These are phyloP conservation scores for Notarius quadriscutis DNA, from an alignment of 2,113 vertebrate species.

Conservation along the genomic window DNA sequence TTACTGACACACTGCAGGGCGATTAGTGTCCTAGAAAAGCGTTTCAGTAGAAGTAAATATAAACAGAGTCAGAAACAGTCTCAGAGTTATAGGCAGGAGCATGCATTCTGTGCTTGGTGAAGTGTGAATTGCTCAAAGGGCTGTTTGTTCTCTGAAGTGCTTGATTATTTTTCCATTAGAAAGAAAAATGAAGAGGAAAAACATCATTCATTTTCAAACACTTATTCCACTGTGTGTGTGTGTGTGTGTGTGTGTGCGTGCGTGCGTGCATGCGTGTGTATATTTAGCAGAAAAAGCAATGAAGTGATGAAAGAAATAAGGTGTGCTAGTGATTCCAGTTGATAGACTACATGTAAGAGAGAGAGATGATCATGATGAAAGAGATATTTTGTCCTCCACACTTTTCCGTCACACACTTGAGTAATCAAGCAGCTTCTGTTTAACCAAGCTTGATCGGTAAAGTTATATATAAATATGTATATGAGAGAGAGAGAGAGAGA, in stretches of 20 bases:
- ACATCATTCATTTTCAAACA: slow-evolving; percentile 1
- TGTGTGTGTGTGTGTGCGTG: not conserved
- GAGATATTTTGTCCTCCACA: not conserved
- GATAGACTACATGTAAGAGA: not conserved
- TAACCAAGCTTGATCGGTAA: not conserved
- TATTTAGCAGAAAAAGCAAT: not conserved
- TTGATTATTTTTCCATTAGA: slow-evolving; percentile 16
- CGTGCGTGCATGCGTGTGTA: not conserved
- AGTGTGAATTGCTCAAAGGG: slow-evolving; percentile 2
- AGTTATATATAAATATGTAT: no score
- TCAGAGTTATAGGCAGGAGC: not conserved
- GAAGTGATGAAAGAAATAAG: not conserved
- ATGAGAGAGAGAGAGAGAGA: no score
- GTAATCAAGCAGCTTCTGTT: slow-evolving; percentile 5
- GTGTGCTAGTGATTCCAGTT: not conserved
- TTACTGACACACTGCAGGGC: not conserved
- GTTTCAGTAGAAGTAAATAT: not conserved
- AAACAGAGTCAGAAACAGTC: not conserved
- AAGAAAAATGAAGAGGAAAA: slow-evolving; percentile 10
- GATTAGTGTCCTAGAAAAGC: not conserved
- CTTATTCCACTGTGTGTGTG: not conserved
- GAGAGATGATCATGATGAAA: not conserved
- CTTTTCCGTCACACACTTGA: not conserved
- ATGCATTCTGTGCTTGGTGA: not conserved
- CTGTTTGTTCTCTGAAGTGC: slow-evolving; percentile 21